Conservation (phyloP, 53 echinoderm and acorn worm genomes). For the Holothuria leucospilota region DNA sequence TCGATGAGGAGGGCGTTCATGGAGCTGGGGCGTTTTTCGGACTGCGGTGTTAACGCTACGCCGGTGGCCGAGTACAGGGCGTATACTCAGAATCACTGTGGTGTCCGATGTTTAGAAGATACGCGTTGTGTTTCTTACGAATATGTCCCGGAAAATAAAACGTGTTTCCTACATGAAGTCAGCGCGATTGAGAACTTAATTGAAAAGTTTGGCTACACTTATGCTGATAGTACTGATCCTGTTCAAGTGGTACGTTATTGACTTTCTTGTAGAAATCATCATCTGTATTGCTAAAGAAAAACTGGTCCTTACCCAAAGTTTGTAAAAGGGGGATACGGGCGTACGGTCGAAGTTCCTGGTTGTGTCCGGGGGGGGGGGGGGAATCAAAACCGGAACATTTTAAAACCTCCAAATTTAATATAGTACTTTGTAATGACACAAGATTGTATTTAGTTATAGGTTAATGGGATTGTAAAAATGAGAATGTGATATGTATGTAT, state of each 20-base stretch:
- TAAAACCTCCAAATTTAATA: too few species aligned
- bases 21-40: constrained; percentile 74
- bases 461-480: too few species aligned
- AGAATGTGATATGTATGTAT: too few species aligned
- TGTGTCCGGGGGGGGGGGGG: too few species aligned
- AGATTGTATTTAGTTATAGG: too few species aligned
- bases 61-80: constrained; percentile 54
- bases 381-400: too few species aligned
- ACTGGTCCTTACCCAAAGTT: too few species aligned
- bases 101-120: constrained; percentile 69
- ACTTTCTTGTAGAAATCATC: too few species aligned
- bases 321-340: too few species aligned
- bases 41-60: constrained; percentile 72
- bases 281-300: too few species aligned
- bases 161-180: constrained; percentile 71
- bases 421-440: too few species aligned
- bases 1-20: constrained; percentile 67
- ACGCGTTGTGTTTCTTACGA: constrained; percentile 70
- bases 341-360: too few species aligned
- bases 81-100: constrained; percentile 60
- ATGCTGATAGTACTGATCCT: constrained; percentile 76
- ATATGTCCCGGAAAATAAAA: constrained; percentile 60
- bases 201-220: constrained; percentile 72
- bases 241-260: constrained; percentile 56
- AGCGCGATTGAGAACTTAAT: constrained; percentile 63